Evolutionary conservation across 1,140 invertebrate species (phyloP), one percentile per base, ranked within the genome.

Genomic region (Hycleus phaleratus): DNA sequence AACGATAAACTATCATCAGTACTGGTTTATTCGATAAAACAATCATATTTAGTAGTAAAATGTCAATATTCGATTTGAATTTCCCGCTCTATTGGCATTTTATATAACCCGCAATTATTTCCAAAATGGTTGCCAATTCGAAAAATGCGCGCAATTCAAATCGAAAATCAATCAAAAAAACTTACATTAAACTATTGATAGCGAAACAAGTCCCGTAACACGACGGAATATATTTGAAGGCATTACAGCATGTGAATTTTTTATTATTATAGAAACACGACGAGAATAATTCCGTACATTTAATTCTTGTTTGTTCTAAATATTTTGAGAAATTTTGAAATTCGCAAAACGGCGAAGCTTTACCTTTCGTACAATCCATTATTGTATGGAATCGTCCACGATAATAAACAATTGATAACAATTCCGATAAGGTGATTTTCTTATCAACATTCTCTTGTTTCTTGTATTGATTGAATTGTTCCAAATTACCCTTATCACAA

Each of bases 221-320:
- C 12, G 53, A 46, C 3, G n/a, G 3, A 1, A 56, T 43, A 12
- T 43, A 18, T 24, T 46, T 25, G 32, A 56, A 47, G 46, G 38
- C 39, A 12, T 56, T 45, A 25, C 53, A 56, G 12, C 53, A 56
- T 1, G 26, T 7, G 39, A 56, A 56, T 40, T 56, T 32, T 48
- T 40, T 38, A 26, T 48, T 26, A 38, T 56, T 56, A 32, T 48
- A 56, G 39, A 18, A 47, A 26, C 53, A 56, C 3, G 38, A 56
- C 9, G 44, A 18, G 46, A 56, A 46, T 38, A 45, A 6, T 47
- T 56, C 53, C 45, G 11, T 38, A 32, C 53, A 38, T 32, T 38
- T 7, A 24, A 3, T 11, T n/a, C 25, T 11, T 32, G 46, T 42
- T 42, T 53, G 44, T 12, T 26, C 4, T 26, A 53, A 38, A 32